phyloP scores from a whole-genome alignment of 2,888 invertebrate genomes.

The Eristalis arbustorum region DNA sequence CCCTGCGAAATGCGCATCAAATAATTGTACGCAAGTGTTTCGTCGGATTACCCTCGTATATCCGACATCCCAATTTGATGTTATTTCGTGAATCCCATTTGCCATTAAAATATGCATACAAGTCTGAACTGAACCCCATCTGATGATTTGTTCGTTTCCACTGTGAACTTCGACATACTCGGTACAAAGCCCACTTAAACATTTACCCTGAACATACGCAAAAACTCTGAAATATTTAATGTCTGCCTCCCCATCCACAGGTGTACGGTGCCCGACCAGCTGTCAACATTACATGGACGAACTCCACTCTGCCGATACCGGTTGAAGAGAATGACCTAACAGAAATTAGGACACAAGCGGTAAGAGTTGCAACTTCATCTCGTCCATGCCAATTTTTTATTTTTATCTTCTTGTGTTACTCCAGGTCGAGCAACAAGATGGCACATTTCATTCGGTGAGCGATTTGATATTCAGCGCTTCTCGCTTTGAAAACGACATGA shows the following conservation, averaged over 20 bases:
- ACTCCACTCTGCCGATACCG: constrained; percentile 83
- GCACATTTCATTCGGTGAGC: constrained; percentile 90
- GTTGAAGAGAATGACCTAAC: constrained; percentile 76
- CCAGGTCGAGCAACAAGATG: constrained; percentile 82
- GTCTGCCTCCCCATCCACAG: constrained; percentile 57
- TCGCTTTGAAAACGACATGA: constrained; percentile 89
- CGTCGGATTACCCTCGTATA: too few relatives aligned
- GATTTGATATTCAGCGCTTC: constrained; percentile 89
- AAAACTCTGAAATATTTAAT: not conserved
- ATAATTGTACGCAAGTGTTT: too few relatives aligned
- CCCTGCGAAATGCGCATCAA: too few relatives aligned
- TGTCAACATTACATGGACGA: constrained; percentile 92
- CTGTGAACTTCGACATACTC: too few relatives aligned
- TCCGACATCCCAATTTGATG: too few relatives aligned
- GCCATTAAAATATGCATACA: too few relatives aligned
- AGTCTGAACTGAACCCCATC: too few relatives aligned
- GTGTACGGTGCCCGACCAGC: constrained; percentile 91
- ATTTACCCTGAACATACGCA: not conserved
- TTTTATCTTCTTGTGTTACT: too few relatives aligned
- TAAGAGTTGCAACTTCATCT: constrained; percentile 76
- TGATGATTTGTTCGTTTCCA: too few relatives aligned
- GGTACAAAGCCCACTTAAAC: too few relatives aligned
- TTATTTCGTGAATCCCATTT: too few relatives aligned
- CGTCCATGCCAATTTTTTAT: too few relatives aligned
- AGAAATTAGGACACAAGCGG: constrained; percentile 80